Evolutionary conservation across 2,888 invertebrate genomes (phyloP).

Genomic region (Pediacus dermestoides): DNA sequence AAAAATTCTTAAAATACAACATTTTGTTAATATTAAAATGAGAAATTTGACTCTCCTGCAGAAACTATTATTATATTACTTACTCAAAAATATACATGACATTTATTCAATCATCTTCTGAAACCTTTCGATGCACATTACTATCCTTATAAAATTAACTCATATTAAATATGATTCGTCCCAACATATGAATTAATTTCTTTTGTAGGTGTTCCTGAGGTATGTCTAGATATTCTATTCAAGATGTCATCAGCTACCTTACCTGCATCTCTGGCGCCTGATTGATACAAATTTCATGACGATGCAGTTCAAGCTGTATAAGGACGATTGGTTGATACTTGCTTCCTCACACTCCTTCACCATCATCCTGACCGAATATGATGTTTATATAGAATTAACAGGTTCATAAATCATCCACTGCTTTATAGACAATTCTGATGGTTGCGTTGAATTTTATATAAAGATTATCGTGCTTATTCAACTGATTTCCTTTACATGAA

Average conservation of each 20-base stretch:
- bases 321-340: slow-evolving; percentile 7
- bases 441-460: not conserved
- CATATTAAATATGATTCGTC: too few species aligned
- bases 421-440: slow-evolving; percentile 16
- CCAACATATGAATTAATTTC: too few species aligned
- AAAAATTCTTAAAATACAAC: too few species aligned
- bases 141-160: too few species aligned
- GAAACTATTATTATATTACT: too few species aligned
- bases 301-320: slow-evolving; percentile 15
- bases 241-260: slow-evolving; percentile 25
- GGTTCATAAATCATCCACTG: slow-evolving; percentile 27
- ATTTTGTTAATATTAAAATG: too few species aligned
- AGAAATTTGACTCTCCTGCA: too few species aligned
- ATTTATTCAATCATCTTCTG: too few species aligned
- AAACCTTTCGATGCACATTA: too few species aligned
- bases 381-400: slow-evolving; percentile 28
- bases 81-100: too few species aligned
- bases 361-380: slow-evolving; percentile 12
- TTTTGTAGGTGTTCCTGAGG: too few species aligned
- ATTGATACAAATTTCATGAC: slow-evolving; percentile 28
- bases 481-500: slow-evolving; percentile 9
- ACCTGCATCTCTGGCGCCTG: slow-evolving; percentile 26
- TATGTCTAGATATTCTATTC: too few species aligned
- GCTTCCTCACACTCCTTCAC: slow-evolving; percentile 16
- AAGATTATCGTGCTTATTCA: not conserved